Evolutionary conservation across 2,797 vertebrate genomes (phyloP).

Genomic region (Rhabdomys pumilio): DNA sequence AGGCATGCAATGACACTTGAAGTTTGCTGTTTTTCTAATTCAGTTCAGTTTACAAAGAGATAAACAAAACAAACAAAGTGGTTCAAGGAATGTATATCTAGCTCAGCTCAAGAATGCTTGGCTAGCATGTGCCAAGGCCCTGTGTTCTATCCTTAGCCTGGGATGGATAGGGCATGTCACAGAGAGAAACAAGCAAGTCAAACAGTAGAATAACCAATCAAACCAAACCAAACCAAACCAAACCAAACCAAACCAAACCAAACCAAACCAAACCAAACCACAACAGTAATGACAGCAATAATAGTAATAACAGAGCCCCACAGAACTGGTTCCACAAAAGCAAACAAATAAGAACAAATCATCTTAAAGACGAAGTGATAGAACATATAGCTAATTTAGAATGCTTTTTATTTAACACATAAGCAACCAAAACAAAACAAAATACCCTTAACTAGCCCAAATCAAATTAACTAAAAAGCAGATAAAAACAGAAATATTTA

Average conservation of each 20-base stretch:
- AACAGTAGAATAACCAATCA: background rate
- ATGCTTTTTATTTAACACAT: background rate
- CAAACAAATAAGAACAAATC: slow-evolving; percentile 24
- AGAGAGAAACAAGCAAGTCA: background rate
- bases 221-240: background rate
- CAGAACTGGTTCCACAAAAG: slow-evolving; percentile 4
- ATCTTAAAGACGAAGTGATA: slow-evolving; percentile 55
- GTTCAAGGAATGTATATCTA: background rate
- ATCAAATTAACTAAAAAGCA: slow-evolving; percentile 14
- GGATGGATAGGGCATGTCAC: background rate
- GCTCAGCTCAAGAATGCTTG: background rate
- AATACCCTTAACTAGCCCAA: background rate
- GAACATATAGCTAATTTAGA: background rate
- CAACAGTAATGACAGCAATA: background rate
- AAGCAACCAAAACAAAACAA: background rate
- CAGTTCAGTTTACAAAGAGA: slow-evolving; percentile 33
- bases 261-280: too few species aligned
- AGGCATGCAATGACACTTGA: background rate
- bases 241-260: background rate
- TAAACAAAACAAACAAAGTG: background rate
- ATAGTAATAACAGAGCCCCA: background rate
- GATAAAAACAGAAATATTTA: background rate
- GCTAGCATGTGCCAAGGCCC: background rate
- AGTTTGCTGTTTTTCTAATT: background rate
- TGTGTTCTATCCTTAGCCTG: background rate